A percentile compares a stretch with the other conserved stretches of the same genome.
Evolutionary conservation across 2,797 vertebrate species (phyloP).

Genomic region (Galaxias olidus): DNA sequence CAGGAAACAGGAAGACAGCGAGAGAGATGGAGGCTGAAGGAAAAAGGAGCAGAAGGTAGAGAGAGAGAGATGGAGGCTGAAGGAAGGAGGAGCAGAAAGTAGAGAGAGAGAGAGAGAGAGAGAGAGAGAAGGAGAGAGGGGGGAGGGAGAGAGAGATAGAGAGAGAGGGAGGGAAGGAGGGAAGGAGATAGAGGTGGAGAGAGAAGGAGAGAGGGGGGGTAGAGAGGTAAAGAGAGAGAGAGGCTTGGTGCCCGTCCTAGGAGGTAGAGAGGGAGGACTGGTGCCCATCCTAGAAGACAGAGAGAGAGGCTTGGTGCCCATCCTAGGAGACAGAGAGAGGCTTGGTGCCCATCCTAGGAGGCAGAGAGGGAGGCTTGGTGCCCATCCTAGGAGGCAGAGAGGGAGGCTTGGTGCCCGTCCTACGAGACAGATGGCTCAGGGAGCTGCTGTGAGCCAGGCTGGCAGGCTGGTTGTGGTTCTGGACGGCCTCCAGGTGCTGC

Average conservation of each 20-base stretch:
- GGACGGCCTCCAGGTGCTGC: constrained; percentile 74
- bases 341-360: too few relatives aligned
- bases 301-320: too few relatives aligned
- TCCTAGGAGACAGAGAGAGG: not conserved
- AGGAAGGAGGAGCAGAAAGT: not conserved
- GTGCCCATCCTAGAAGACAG: too few relatives aligned
- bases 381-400: too few relatives aligned
- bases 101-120: too few relatives aligned
- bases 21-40: not conserved
- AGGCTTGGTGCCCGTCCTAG: too few relatives aligned
- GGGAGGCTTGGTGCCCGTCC: constrained; percentile 71
- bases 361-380: not conserved
- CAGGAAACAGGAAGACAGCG: not conserved
- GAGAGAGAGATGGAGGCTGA: constrained; percentile 15
- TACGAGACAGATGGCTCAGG: constrained; percentile 76
- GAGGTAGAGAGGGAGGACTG: constrained; percentile 31
- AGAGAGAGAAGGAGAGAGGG: constrained; percentile 29
- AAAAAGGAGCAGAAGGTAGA: not conserved
- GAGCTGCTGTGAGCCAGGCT: constrained; percentile 70
- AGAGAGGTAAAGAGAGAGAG: constrained; percentile 14
- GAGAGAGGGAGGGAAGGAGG: constrained; percentile 51
- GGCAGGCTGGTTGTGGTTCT: constrained; percentile 43
- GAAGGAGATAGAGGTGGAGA: not conserved
- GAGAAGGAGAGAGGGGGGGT: constrained; percentile 42
- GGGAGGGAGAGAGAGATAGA: constrained; percentile 49